phyloP scores from a whole-genome alignment of 2,797 vertebrate species.

The Rousettus madagascariensis region DNA sequence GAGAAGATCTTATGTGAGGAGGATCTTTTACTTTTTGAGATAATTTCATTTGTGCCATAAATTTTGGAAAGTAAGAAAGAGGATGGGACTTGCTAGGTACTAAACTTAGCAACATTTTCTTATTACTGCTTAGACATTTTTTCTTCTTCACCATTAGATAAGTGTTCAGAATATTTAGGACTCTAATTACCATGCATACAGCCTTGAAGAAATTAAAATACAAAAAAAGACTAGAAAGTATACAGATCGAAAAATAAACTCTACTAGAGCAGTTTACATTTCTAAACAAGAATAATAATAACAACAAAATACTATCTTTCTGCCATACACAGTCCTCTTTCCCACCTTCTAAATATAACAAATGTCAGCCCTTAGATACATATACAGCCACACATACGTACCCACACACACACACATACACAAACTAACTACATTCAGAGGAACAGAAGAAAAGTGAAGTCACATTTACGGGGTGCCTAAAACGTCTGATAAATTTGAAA shows the following conservation, averaged over 20 bases:
- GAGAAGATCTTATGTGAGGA: background rate
- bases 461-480: background rate
- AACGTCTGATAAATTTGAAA: background rate
- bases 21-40: background rate
- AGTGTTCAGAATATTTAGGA: background rate
- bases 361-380: background rate
- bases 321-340: background rate
- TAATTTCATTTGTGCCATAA: slow-evolving; percentile 29
- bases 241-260: background rate
- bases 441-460: background rate
- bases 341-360: background rate
- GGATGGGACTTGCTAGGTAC: background rate
- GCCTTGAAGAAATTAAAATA: background rate
- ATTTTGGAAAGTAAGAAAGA: slow-evolving; percentile 41
- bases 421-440: background rate
- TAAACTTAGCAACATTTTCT: background rate
- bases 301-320: background rate
- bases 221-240: background rate
- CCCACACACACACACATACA: background rate
- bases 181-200: background rate
- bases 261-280: background rate
- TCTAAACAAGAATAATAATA: background rate
- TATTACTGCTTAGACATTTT: background rate
- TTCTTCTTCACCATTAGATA: background rate
- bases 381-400: background rate